Evolutionary conservation across 2,113 vertebrate species (phyloP), one percentile per base, ranked within the genome.

Genomic region (Podarcis muralis): DNA sequence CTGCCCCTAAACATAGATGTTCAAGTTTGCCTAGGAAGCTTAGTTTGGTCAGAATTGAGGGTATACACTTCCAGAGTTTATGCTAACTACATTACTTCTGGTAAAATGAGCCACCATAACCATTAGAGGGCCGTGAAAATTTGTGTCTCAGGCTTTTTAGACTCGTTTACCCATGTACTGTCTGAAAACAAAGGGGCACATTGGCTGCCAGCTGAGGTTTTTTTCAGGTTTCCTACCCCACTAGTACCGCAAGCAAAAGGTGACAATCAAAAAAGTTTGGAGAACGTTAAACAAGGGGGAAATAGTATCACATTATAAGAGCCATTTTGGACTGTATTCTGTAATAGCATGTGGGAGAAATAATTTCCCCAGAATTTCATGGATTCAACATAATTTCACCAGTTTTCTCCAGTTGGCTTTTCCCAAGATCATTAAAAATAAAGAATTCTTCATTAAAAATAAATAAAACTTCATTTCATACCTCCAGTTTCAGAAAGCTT

Each of bases 401-500:
- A 3, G 35, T 84, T 1, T 76, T 30, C 15, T 84, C 23, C 25
- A 5, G 20, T 4, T 69, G 25, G 2, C 30, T 57, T 35, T 35
- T 16, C 15, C 27, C 23, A 65, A 1, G 7, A 13, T 30, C 30
- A n/a, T 37, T 59, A 35, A 22, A 23, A 71, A 48, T n/a, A 37
- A 30, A 48, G 12, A 30, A 30, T 69, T 37, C 23, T 68, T 30
- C 30, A n/a, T 37, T 59, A 32, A 22, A 23, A 71, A 48, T n/a
- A 37, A 30, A 48, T n/a, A 37, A 68, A 92, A 85, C 40, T 85
- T 32, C 57, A 92, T 40, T 25, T 40, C 90, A 66, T 98, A 99
- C 99, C 99, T 95, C 98, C 98, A 74, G 94, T 97, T 84, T 99
- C 99, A 9, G 99, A 98, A 89, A 99, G 98, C 69, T 97, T 98